Conservation (phyloP, 2,888 invertebrate genomes). For the Drosophila pseudotalamancana region DNA sequence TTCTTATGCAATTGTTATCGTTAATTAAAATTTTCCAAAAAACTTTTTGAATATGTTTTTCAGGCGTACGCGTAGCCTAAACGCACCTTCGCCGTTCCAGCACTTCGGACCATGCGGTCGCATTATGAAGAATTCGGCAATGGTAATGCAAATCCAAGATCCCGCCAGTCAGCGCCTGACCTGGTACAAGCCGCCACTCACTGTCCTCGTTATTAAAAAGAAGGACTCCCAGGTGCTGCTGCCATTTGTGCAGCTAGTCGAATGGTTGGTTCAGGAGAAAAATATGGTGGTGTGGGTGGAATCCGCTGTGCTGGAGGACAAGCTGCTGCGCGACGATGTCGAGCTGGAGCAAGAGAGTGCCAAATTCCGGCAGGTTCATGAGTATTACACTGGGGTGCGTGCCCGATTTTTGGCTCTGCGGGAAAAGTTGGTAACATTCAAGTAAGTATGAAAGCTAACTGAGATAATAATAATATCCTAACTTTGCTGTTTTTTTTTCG, state of each 20-base stretch:
- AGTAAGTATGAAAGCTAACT: conserved; percentile 69
- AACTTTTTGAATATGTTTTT: conserved; percentile 82
- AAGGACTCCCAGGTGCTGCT: conserved; percentile 94
- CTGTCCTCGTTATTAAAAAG: conserved; percentile 98
- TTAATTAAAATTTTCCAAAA: neutral
- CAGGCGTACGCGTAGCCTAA: conserved; percentile 97
- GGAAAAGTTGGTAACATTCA: conserved; percentile 93
- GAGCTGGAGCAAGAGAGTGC: conserved; percentile 82
- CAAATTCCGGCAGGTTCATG: conserved; percentile 64
- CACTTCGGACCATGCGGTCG: conserved; percentile 99
- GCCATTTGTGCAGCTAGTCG: conserved; percentile 97
- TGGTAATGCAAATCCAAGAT: conserved; percentile 99
- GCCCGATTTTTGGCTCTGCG: conserved; percentile 89
- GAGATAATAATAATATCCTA: too few species aligned
- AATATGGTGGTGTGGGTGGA: conserved; percentile 98
- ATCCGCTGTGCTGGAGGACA: conserved; percentile 94
- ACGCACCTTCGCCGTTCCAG: conserved; percentile 97
- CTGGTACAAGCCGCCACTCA: conserved; percentile 98
- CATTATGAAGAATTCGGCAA: conserved; percentile 97
- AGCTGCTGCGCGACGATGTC: conserved; percentile 89
- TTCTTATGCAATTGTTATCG: too few species aligned
- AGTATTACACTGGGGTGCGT: conserved; percentile 76
- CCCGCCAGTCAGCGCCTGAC: conserved; percentile 98
- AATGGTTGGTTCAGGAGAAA: conserved; percentile 97
- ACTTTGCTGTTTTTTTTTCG: neutral